Percentiles rank a stretch among this genome's conserved stretches.
Conservation (phyloP, 2,888 invertebrate species). For the Notocelia uddmanniana region DNA sequence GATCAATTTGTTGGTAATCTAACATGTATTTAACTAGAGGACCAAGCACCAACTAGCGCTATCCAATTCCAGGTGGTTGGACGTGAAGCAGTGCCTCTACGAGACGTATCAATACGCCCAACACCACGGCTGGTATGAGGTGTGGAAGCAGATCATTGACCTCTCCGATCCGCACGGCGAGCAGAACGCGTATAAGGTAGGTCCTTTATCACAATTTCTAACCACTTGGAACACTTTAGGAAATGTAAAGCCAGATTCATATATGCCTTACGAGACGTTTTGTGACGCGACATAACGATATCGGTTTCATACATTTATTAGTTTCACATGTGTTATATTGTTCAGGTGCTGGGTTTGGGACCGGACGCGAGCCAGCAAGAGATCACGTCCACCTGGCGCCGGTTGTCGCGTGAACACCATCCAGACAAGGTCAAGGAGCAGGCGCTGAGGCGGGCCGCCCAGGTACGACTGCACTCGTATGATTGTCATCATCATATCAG, state of each 20-base stretch:
- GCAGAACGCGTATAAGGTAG: constrained; percentile 93
- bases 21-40: background rate
- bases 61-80: constrained; percentile 88
- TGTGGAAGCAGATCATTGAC: constrained; percentile 94
- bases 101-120: constrained; percentile 92
- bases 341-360: constrained; percentile 90
- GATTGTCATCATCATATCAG: background rate
- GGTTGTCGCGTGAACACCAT: constrained; percentile 94
- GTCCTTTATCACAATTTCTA: background rate
- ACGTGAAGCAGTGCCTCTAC: constrained; percentile 89
- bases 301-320: too few relatives aligned
- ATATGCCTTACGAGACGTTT: too few relatives aligned
- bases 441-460: constrained; percentile 87
- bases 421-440: constrained; percentile 96
- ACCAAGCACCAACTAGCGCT: background rate
- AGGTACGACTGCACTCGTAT: constrained; percentile 4
- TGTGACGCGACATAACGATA: too few relatives aligned
- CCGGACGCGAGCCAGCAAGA: constrained; percentile 94
- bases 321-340: too few relatives aligned
- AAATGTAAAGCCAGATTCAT: too few relatives aligned
- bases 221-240: too few relatives aligned
- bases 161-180: constrained; percentile 96
- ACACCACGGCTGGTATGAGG: constrained; percentile 94
- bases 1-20: background rate
- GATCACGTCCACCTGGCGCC: constrained; percentile 93